Evolutionary conservation across 2,888 invertebrate species (phyloP).

Genomic region (Pimpla rufipes): DNA sequence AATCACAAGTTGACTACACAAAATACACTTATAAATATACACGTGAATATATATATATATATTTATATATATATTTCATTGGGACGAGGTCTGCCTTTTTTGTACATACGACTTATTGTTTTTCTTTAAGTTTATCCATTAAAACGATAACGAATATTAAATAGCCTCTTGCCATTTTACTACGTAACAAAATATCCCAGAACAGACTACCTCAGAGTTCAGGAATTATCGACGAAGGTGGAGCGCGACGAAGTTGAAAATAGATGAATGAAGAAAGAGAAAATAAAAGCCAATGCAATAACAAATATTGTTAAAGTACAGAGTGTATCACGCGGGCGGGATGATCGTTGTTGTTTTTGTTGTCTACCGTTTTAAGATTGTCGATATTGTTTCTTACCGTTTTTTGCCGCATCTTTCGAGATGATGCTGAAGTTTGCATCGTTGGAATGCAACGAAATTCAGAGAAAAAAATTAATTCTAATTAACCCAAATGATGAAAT

Average conservation of each 20-base stretch:
- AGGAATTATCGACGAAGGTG: constrained; percentile 84
- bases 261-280: constrained; percentile 79
- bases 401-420: not conserved
- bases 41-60: constrained; percentile 19
- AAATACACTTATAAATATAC: constrained; percentile 14
- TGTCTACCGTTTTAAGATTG: constrained; percentile 6
- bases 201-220: constrained; percentile 85
- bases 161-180: constrained; percentile 83
- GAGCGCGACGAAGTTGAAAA: constrained; percentile 76
- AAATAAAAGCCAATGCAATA: constrained; percentile 84
- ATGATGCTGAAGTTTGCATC: too few species aligned
- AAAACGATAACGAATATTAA: constrained; percentile 79
- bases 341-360: constrained; percentile 59
- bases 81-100: constrained; percentile 70
- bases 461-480: too few species aligned
- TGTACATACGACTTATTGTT: constrained; percentile 69
- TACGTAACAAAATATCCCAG: constrained; percentile 81
- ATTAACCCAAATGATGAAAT: too few species aligned
- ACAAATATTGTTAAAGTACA: constrained; percentile 78
- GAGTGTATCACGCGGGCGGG: constrained; percentile 75
- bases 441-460: too few species aligned
- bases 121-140: constrained; percentile 69
- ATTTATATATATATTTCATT: constrained; percentile 67
- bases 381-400: not conserved
- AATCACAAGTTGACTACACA: constrained; percentile 17